phyloP scores from a whole-genome alignment of 2,888 invertebrate genomes.

The Tiliacea aurago region DNA sequence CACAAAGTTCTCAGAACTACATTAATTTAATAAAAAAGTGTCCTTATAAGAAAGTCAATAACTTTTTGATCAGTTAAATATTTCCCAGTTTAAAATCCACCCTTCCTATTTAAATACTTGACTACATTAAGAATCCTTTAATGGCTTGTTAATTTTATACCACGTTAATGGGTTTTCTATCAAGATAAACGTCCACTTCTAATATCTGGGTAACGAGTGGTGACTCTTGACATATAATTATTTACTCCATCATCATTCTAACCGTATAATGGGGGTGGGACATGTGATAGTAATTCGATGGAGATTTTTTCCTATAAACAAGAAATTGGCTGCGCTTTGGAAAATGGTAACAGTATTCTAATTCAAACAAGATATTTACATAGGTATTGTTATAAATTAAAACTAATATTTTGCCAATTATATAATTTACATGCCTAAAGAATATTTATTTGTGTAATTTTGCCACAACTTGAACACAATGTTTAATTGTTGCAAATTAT shows the following conservation, averaged over 20 bases:
- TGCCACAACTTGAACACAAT: neutral
- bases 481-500: neutral
- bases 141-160: conserved; percentile 17
- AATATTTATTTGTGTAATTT: neutral
- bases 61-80: no score
- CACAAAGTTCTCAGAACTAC: no score
- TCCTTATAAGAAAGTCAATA: no score
- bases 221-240: conserved; percentile 27
- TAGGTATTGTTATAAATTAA: neutral
- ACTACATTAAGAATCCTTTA: neutral
- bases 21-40: no score
- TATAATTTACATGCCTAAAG: neutral
- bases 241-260: conserved; percentile 2
- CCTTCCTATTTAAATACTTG: neutral
- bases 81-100: no score
- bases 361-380: no score
- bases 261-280: neutral
- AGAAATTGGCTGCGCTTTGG: neutral
- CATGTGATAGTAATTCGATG: conserved; percentile 7
- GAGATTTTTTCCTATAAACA: neutral
- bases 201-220: neutral
- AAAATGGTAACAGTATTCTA: neutral
- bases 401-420: neutral
- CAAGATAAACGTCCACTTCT: conserved; percentile 1
- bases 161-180: neutral